A percentile compares a stretch with the other conserved stretches of the same genome.
phyloP scores from a whole-genome alignment of 2,888 invertebrate genomes.

The Sarcophaga caerulescens region DNA sequence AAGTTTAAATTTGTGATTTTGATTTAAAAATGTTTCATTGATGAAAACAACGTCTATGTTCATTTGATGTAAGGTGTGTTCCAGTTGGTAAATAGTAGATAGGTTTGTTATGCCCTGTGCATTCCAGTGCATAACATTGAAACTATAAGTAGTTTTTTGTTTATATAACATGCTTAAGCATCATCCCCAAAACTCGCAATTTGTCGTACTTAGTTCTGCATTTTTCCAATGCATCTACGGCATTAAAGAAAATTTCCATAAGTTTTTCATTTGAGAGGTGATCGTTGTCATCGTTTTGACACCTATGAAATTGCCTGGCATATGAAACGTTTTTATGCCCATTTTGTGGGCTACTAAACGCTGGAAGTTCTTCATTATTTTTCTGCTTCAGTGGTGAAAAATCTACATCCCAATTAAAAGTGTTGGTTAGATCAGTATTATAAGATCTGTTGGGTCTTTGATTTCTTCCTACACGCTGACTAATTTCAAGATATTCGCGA shows the following conservation, averaged over 20 bases:
- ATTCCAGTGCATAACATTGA: conserved; percentile 27
- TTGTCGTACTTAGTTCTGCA: conserved; percentile 31
- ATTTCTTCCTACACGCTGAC: not conserved
- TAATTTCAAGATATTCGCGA: not conserved
- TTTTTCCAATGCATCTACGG: conserved; percentile 24
- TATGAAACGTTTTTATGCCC: too few species aligned
- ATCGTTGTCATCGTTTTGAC: not conserved
- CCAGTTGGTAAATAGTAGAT: conserved; percentile 6
- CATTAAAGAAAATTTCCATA: conserved; percentile 14
- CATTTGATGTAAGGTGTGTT: not conserved
- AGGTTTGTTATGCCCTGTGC: conserved; percentile 26
- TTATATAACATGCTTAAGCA: not conserved
- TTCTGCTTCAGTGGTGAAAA: not conserved
- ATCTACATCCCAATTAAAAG: not conserved
- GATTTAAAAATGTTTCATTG: conserved; percentile 32
- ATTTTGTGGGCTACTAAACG: not conserved
- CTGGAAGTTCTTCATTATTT: not conserved
- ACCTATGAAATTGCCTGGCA: not conserved
- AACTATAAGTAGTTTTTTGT: not conserved
- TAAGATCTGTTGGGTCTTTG: too few species aligned
- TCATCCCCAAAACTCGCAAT: too few species aligned
- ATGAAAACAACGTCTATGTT: conserved; percentile 11
- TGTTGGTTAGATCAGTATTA: not conserved
- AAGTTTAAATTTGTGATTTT: conserved; percentile 8
- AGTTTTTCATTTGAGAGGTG: conserved; percentile 13